Percentiles rank a stretch among this genome's conserved stretches.
These are phyloP conservation scores for Carcharodon carcharias DNA, from an alignment of 2,797 vertebrate species.

Conservation along the genomic window DNA sequence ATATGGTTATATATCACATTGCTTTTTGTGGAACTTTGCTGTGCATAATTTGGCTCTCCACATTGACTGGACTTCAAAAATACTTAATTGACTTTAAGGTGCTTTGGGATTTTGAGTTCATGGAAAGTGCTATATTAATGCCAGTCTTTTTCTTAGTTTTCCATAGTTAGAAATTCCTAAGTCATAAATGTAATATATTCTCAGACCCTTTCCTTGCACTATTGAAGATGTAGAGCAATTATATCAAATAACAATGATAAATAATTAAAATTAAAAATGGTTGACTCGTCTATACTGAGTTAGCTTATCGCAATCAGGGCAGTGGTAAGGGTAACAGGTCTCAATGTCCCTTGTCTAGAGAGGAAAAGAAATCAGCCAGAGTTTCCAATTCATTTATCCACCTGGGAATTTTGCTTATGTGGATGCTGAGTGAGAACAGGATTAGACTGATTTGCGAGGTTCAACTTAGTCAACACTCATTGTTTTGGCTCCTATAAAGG, in stretches of 20 bases:
- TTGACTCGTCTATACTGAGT: not conserved
- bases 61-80: not conserved
- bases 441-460: not conserved
- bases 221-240: not conserved
- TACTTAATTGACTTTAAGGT: not conserved
- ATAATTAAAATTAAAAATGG: not conserved
- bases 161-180: not conserved
- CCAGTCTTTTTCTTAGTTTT: not conserved
- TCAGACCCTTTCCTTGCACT: not conserved
- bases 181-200: not conserved
- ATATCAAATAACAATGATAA: not conserved
- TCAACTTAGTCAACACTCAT: not conserved
- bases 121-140: not conserved
- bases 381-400: not conserved
- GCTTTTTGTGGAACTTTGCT: not conserved
- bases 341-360: not conserved
- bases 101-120: not conserved
- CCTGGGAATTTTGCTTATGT: not conserved
- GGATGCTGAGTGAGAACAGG: not conserved
- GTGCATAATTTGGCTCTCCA: not conserved
- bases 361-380: not conserved
- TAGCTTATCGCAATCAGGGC: not conserved
- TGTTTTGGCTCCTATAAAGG: not conserved
- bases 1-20: not conserved
- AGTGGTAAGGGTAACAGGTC: not conserved